Conservation (phyloP, 2,797 vertebrate genomes). For the Threskiornis aethiopicus region DNA sequence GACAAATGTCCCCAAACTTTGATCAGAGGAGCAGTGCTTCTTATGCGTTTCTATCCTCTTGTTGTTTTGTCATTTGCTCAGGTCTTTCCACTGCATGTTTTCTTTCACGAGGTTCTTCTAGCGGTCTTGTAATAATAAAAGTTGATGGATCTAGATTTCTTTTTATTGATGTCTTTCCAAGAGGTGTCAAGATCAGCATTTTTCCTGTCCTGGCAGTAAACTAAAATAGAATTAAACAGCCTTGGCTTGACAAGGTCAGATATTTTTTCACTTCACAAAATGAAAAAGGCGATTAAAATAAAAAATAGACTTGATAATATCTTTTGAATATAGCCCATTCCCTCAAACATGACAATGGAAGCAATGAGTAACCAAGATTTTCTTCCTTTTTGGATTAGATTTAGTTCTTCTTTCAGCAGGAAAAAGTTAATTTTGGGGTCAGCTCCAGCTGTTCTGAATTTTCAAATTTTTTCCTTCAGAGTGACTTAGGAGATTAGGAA, state of each 20-base stretch:
- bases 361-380: not conserved
- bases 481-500: not conserved
- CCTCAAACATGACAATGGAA: not conserved
- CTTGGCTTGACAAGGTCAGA: conserved; percentile 25
- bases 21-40: not conserved
- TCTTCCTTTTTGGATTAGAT: not conserved
- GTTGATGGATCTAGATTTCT: not conserved
- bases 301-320: not conserved
- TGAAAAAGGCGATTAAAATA: not conserved
- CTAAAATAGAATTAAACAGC: conserved; percentile 1
- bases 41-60: not conserved
- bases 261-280: not conserved
- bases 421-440: not conserved
- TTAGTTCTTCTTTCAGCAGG: not conserved
- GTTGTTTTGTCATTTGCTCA: not conserved
- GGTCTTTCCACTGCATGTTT: not conserved
- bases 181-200: not conserved
- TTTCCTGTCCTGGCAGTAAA: not conserved
- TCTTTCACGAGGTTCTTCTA: not conserved
- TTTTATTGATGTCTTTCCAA: conserved; percentile 1
- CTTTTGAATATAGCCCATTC: not conserved
- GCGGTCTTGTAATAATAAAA: not conserved
- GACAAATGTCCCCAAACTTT: not conserved
- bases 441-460: not conserved
- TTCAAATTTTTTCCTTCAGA: not conserved